A percentile compares a stretch with the other conserved stretches of the same genome.
Evolutionary conservation across 2,113 vertebrate species (phyloP).

Genomic region (Lates calcarifer): DNA sequence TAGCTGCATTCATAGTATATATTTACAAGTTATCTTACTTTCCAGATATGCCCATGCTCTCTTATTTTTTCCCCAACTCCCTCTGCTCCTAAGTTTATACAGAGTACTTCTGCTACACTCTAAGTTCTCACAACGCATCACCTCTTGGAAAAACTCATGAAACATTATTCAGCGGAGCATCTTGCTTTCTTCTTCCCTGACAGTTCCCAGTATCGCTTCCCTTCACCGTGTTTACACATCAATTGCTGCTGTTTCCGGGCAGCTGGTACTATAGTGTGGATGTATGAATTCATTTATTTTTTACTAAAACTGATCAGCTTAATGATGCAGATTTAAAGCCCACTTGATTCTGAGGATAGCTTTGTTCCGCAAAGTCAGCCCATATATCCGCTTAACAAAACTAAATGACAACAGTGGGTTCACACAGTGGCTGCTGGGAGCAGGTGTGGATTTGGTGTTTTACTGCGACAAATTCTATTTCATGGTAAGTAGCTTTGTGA

Average conservation of each 20-base stretch:
- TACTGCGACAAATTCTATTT: conserved; percentile 31
- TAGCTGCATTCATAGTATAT: background rate
- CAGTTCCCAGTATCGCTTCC: background rate
- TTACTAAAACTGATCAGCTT: conserved; percentile 27
- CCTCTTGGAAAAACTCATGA: conserved; percentile 50
- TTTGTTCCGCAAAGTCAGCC: conserved; percentile 46
- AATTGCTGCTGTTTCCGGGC: conserved; percentile 20
- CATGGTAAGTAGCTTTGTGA: conserved; percentile 18
- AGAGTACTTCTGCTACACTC: conserved; percentile 36
- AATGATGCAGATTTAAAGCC: conserved; percentile 51
- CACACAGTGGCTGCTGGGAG: background rate
- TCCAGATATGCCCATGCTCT: conserved; percentile 15
- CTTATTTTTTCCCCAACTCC: conserved; percentile 4
- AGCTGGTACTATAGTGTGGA: conserved; percentile 18
- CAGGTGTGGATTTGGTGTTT: conserved; percentile 26
- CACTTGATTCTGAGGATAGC: conserved; percentile 37
- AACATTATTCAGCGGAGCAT: conserved; percentile 44
- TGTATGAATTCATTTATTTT: background rate
- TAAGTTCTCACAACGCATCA: conserved; percentile 47
- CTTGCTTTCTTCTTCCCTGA: conserved; percentile 47
- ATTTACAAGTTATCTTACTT: conserved; percentile 28
- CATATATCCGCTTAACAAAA: conserved; percentile 47
- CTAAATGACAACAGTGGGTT: conserved; percentile 20
- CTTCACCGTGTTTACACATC: conserved; percentile 25
- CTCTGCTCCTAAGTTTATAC: conserved; percentile 25